Base-by-base conservation (phyloP, 2,113 vertebrate species). In the Myotis lucifugus region DNA sequence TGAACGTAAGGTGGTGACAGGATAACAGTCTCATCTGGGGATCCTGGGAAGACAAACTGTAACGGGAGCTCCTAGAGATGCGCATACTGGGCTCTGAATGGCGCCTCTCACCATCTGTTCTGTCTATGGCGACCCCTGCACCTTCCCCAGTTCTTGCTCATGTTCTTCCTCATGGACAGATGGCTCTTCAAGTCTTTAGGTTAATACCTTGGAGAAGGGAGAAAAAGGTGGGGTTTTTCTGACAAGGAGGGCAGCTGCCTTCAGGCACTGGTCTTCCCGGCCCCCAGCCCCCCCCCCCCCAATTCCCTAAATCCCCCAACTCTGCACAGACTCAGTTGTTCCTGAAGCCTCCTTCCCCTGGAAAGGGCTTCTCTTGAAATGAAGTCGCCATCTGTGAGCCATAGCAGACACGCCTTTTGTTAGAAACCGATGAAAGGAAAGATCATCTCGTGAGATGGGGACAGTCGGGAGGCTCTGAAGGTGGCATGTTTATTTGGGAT, bases 381-480 rank as follows among this genome's bases (percentile, higher is more conserved):
- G 34, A 21, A n/a, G 19, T 66, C 40, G 10, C 19, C 70, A 25
- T 88, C 81, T 81, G 13, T 40, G 19, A 50, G 42, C 50, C 32
- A 52, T 40, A 70, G 48, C n/a, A 37, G 54, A 90, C 46, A 48
- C 19, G 14, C 34, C 59, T 85, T 87, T 97, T 91, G 77, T 93
- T 88, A 97, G 79, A 94, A 94, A 84, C 46, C 54, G 19, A 91
- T 91, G 72, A 81, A 89, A 79, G 42, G 12, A 48, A 94, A 87
- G 95, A 82, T 94, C 79, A 86, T 95, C 74, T 83, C 85, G 72
- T 42, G 88, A 96, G 79, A 81, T 52, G 84, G 77, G 32, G 95
- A 77, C 93, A 94, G 89, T 79, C 69, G 13, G 23, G 48, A 85
- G 27, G 46, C 25, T 34, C n/a, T 84, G 88, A 48, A 72, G 46